Evolutionary conservation across 1,140 invertebrate species (phyloP).

Genomic region (Drosophila suzukii): DNA sequence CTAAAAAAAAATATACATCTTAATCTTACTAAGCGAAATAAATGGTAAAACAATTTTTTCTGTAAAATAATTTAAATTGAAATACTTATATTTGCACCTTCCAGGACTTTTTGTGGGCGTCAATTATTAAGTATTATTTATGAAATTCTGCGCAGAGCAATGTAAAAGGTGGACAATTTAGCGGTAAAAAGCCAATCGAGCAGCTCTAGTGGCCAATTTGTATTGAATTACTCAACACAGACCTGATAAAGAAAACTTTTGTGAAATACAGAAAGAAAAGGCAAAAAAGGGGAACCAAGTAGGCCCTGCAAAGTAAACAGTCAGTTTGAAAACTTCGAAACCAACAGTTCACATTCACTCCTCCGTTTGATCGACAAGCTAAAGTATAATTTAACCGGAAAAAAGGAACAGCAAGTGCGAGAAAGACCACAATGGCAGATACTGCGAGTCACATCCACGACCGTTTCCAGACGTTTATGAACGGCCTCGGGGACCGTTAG

Average conservation of each 20-base stretch:
- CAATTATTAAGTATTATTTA: too few species aligned
- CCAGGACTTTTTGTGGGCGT: too few species aligned
- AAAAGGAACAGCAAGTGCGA: constrained; percentile 33
- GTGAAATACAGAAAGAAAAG: constrained; percentile 63
- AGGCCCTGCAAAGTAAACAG: constrained; percentile 48
- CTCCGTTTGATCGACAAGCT: constrained; percentile 65
- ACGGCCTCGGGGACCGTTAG: constrained; percentile 71
- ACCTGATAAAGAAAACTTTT: constrained; percentile 40
- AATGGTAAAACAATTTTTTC: too few species aligned
- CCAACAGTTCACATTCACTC: constrained; percentile 53
- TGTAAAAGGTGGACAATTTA: too few species aligned
- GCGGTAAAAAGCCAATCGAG: not conserved
- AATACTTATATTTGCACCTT: too few species aligned
- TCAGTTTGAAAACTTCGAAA: constrained; percentile 27
- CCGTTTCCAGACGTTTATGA: constrained; percentile 61
- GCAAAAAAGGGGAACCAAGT: constrained; percentile 12
- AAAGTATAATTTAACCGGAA: constrained; percentile 28
- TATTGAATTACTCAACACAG: constrained; percentile 33
- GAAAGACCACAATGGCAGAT: constrained; percentile 54
- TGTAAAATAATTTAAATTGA: too few species aligned
- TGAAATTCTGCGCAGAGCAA: too few species aligned
- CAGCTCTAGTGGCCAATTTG: not conserved
- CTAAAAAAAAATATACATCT: not conserved
- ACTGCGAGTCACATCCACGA: constrained; percentile 52
- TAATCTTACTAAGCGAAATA: too few species aligned